A percentile compares a stretch with the other conserved stretches of the same genome.
Evolutionary conservation across 37 sponge, comb jelly and placozoan species (phyloP).

Genomic region (Crambe crambe): DNA sequence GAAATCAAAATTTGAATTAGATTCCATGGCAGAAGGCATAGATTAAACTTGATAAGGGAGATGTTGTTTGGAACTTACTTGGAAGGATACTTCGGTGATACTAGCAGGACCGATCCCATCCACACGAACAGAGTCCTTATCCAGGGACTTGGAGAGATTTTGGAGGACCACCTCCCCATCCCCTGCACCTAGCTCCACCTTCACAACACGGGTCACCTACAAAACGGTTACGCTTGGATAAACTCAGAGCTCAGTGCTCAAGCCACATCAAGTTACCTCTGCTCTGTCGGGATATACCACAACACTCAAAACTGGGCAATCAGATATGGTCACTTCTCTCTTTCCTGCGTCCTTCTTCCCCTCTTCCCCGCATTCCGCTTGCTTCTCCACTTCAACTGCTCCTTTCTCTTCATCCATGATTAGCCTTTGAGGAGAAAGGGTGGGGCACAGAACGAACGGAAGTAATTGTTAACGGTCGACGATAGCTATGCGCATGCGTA

Average conservation of each 20-base stretch:
- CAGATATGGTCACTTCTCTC: constrained; percentile 43
- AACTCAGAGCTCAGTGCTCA: too few species aligned
- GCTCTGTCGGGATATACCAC: constrained; percentile 78
- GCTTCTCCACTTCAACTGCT: too few species aligned
- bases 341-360: background rate
- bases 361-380: too few species aligned
- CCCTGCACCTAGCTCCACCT: constrained; percentile 42
- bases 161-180: constrained; percentile 57
- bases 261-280: constrained; percentile 56
- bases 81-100: constrained; percentile 65
- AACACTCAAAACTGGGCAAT: constrained; percentile 50
- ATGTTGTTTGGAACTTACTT: too few species aligned
- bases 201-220: constrained; percentile 53
- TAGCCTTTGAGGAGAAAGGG: too few species aligned
- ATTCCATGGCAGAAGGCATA: too few species aligned
- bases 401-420: too few species aligned
- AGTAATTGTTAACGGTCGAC: too few species aligned
- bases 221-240: background rate
- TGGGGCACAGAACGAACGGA: too few species aligned
- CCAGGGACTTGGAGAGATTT: constrained; percentile 63
- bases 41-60: too few species aligned
- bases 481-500: too few species aligned
- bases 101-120: constrained; percentile 68
- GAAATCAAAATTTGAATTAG: too few species aligned
- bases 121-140: constrained; percentile 74